Base-by-base conservation (phyloP, 2,888 invertebrate genomes). In the Sinhomidia bicolor region DNA sequence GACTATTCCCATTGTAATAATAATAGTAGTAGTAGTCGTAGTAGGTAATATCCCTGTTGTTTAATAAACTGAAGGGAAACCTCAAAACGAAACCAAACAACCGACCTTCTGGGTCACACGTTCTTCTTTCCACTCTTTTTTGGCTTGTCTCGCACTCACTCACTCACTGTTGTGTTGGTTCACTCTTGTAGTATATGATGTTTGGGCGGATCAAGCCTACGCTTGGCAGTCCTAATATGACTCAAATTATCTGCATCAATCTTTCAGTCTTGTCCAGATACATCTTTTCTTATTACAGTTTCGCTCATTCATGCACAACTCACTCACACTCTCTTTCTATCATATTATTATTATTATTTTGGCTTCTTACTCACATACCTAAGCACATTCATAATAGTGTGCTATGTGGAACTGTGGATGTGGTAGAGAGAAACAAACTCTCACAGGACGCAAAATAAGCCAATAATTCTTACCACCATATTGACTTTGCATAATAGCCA, bases 51-150 rank as follows among this genome's bases (percentile, higher is more conserved):
- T n/a, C n/a, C n/a, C n/a, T n/a, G 65, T 81, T 44, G 74, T 51
- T 54, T 54, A 14, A 81, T 65, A 76, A 71, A 60, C 41, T 32
- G 88, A 65, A 88, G 89, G 90, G 82, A 78, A 85, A 87, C 82
- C 87, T 82, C 82, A 76, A 74, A 86, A 65, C 84, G 20, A 85
- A 78, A 88, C 89, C 88, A 90, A 86, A 89, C 47, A 54, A 78
- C 88, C 91, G 91, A 92, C 92, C 92, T 92, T 92, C 92, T 91
- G 90, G 92, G 91, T 91, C 92, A 90, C 90, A 90, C 90, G 88
- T 91, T 91, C 85, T 76, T 88, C 80, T 62, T 71, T 89, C 84
- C 54, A 29, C 44, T 60, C 62, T 87, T 71, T 32, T 65, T 36
- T 44, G 62, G 60, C 47, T 26, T 57, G 23, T 26, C 29, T 14